These are phyloP conservation scores for Trachemys scripta DNA, from an alignment of 2,113 vertebrate genomes.

Conservation along the genomic window DNA sequence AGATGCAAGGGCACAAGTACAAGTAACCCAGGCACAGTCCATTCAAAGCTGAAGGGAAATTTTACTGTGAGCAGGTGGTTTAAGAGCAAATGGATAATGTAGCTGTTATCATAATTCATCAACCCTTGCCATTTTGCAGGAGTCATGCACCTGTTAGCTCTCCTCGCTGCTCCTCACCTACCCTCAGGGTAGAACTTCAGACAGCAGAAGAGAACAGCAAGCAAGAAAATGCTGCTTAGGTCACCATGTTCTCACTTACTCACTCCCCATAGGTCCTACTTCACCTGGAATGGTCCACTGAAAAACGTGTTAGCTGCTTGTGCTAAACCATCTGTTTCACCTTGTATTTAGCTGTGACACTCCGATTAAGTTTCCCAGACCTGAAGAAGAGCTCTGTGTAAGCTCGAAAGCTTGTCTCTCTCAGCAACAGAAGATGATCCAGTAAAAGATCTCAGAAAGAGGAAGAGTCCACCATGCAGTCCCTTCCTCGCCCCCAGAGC, in stretches of 20 bases:
- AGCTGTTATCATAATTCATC: background rate
- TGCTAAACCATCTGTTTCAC: background rate
- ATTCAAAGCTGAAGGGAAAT: background rate
- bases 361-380: background rate
- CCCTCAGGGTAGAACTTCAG: background rate
- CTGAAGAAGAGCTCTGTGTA: background rate
- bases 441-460: background rate
- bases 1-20: background rate
- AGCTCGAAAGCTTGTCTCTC: background rate
- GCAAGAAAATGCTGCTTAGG: background rate
- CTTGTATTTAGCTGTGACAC: background rate
- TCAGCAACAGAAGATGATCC: background rate
- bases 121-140: background rate
- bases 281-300: background rate
- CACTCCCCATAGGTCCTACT: background rate
- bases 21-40: background rate
- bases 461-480: fast-evolving
- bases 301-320: background rate
- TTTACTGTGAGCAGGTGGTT: background rate
- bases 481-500: background rate
- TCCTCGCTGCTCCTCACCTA: background rate
- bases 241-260: background rate
- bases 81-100: background rate
- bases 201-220: background rate
- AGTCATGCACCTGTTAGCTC: background rate